Evolutionary conservation across 2,797 vertebrate genomes (phyloP), one percentile per base, ranked within the genome.

Genomic region (Oreortyx pictus): DNA sequence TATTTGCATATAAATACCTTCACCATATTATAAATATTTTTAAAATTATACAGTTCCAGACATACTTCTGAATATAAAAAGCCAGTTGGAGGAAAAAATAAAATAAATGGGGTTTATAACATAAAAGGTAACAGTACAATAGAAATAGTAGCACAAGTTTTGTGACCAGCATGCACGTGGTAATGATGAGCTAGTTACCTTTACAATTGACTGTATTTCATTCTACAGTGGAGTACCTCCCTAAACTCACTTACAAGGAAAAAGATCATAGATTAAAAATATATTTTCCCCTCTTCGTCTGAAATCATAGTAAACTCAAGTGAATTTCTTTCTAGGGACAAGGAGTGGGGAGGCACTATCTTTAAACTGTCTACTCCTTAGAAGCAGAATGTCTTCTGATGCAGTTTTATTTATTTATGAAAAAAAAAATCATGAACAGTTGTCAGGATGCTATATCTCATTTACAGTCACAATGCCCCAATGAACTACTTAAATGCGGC

Each of bases 331-430:
- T 87, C 49, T 62, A 71, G 17, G 24, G 92, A 71, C 44, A 33
- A 31, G 4, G 4, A 47, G 20, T 25, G 7, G 22, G 25, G 9
- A 14, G 7, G 12, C 9, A 56, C 68, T 93, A 79, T 90, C 87
- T 96, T 96, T 97, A 97, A 97, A 95, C 93, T 94, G 86, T 84
- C 57, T 75, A 33, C 92, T 96, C 72, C 93, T 97, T 91, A 86
- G 86, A 97, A 95, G 73, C 23, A 78, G 72, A 87, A 96, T 61
- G n/a, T 87, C 67, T 94, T 95, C 92, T 91, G 77, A 94, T 95
- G 89, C 79, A 91, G 84, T 96, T 97, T 97, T 96, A 96, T 96
- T 97, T 96, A 96, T 96, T 96, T 94, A 97, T 86, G 85, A 95
- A 97, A 88, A 92, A 92, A 56, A 57, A 97, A 95, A 94, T 81